Base-by-base conservation (phyloP, 2,113 vertebrate genomes). In the Willisornis vidua region DNA sequence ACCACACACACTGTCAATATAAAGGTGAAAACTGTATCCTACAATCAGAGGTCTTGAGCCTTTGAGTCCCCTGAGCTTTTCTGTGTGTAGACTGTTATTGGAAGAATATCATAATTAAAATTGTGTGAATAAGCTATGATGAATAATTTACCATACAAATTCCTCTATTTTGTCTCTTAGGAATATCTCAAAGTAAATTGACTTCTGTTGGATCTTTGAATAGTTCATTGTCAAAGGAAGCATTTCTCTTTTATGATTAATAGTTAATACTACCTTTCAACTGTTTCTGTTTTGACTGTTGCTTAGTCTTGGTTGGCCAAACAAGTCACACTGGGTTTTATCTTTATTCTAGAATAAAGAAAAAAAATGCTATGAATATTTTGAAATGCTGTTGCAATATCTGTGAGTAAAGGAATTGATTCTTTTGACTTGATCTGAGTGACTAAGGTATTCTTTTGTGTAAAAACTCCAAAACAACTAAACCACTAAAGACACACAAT, bases 121-220 rank as follows among this genome's bases (percentile, higher is more conserved):
- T 54, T 62, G n/a, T 84, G 88, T 71, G 87, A 88, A 87, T 90
- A 88, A 88, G 41, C 49, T 83, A 24, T 79, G 61, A 90, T 94
- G 88, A 97, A 97, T 93, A 93, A 95, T 90, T 96, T 90, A 88
- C 85, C 28, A 49, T 28, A 88, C 35, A 73, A 83, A 86, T 74
- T 66, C 63, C 39, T 85, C 63, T 88, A 33, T 92, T 83, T 92
- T 76, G n/a, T 79, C 82, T 76, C 79, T 67, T 70, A 92, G 85
- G 95, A 71, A 71, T 84, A 88, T 41, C 83, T 86, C 75, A 45
- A 62, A 92, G 77, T 83, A 90, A 72, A 95, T 84, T 90, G 75
- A 92, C 43, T 95, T 90, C 43, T 86, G 51, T 80, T 96, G 87
- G 72, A 14, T 90, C 75, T 80, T 54, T 74, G 49, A 92, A 59